Conservation (phyloP, 2,113 vertebrate genomes). For the Chinchilla lanigera region DNA sequence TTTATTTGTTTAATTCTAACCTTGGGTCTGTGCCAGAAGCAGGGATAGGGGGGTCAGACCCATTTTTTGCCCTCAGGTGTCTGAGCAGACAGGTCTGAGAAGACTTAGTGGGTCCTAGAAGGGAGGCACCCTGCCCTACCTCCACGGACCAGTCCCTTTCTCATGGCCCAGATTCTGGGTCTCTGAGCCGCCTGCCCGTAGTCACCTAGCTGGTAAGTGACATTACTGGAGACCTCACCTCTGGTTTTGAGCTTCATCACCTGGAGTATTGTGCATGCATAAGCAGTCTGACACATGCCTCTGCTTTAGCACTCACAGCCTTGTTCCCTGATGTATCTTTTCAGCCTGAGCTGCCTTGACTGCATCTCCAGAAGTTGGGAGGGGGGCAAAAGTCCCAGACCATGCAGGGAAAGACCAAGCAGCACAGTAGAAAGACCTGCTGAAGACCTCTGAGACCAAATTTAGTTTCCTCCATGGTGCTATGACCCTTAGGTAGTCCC, state of each 20-base stretch:
- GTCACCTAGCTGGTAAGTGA: neutral
- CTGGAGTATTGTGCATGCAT: too few relatives aligned
- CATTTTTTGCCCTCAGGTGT: neutral
- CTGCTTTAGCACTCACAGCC: neutral
- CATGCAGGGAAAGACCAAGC: neutral
- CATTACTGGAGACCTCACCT: neutral
- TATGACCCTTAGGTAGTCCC: neutral
- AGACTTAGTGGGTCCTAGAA: neutral
- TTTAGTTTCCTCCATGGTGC: neutral
- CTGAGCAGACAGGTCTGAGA: neutral
- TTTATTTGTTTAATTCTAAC: neutral
- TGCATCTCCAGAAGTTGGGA: neutral
- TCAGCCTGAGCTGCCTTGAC: neutral
- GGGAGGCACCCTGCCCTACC: neutral
- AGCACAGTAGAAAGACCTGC: neutral
- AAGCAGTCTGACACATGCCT: neutral
- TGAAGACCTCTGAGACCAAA: neutral
- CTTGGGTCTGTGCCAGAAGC: neutral
- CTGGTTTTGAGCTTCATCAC: neutral
- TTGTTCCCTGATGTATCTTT: neutral
- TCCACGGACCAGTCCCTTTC: neutral
- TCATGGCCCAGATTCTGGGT: neutral
- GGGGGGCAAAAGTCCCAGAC: neutral
- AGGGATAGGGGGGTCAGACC: neutral
- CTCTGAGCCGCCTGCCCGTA: neutral